Base-by-base conservation (phyloP, 2,797 vertebrate species). In the Ambastaia sidthimunki region DNA sequence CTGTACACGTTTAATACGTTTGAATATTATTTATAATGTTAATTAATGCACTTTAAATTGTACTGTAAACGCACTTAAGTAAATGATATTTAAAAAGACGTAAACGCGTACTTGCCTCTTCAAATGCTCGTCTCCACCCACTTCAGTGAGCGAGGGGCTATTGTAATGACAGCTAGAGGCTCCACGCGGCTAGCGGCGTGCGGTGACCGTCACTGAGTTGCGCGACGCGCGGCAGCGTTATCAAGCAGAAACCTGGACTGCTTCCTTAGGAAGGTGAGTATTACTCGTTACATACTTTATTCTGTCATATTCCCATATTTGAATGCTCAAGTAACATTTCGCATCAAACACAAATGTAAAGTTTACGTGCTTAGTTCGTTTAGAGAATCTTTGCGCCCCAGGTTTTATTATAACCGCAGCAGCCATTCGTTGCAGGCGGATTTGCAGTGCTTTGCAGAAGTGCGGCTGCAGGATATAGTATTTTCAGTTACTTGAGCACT, bases 211-310 rank as follows among this genome's bases (percentile, higher is more conserved):
- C 76, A 77, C 47, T 80, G 47, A 76, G 37, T 72, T 55, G 62
- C 41, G 69, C 76, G 67, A 68, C 76, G 83, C 74, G 77, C 41
- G 41, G 41, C 69, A 70, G 82, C 77, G 57, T 63, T 63, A 82
- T 78, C 72, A 76, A 62, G 80, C 74, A 72, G 77, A 85, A 87
- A 78, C 60, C 87, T 88, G 87, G 87, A 88, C 80, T 87, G 81
- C 80, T 86, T 87, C 48, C 50, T 71, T n/a, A 57, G 71, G 11
- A 85, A 88, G 85, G 87, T 88, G 82, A 77, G 85, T 31, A 47
- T 47, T 28, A 68, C 68, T 12, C 63, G 28, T 10, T 10, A n/a
- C 44, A 48, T 18, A 19, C 18, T 28, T 31, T 16, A 28, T 69
- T 18, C 4, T 6, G 41, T 18, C 48, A 15, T 3, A 74, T 41